These are phyloP conservation scores for Acromyrmex echinatior DNA, from an alignment of 1,140 invertebrate species.

Conservation along the genomic window DNA sequence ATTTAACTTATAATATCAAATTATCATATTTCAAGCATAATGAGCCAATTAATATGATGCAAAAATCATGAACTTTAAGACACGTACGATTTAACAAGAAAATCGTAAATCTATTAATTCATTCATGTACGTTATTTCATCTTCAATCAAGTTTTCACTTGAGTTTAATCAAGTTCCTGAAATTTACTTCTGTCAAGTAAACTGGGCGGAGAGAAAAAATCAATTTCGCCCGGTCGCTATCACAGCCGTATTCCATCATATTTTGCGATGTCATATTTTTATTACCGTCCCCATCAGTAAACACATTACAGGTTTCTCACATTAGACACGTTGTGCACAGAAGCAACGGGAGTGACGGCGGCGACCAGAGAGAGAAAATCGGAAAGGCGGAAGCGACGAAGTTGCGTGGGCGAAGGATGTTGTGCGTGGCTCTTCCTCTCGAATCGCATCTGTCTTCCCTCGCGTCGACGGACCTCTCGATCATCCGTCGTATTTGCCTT, in stretches of 20 bases:
- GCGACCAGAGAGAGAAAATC: background rate
- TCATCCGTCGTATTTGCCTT: constrained; percentile 64
- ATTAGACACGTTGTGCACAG: constrained; percentile 60
- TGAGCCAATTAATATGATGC: background rate
- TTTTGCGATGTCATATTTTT: constrained; percentile 70
- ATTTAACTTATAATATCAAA: background rate
- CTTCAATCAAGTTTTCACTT: constrained; percentile 21
- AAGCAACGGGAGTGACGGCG: background rate
- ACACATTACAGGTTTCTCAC: constrained; percentile 76
- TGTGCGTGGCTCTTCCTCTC: constrained; percentile 16
- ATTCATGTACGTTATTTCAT: constrained; percentile 9
- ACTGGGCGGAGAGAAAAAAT: constrained; percentile 14
- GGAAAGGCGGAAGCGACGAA: constrained; percentile 61
- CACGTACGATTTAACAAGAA: background rate
- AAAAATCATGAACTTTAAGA: background rate
- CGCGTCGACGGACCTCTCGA: constrained; percentile 62
- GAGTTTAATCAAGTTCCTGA: constrained; percentile 24
- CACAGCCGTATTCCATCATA: constrained; percentile 67
- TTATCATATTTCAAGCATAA: background rate
- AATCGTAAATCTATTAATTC: background rate
- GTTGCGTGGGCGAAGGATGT: constrained; percentile 40
- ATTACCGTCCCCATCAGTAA: constrained; percentile 69
- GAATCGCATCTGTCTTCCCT: constrained; percentile 68
- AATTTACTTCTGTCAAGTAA: background rate
- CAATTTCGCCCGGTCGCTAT: constrained; percentile 42